Conservation (phyloP, 92 coral and sea anemone species). For the Pocillopora grandis region DNA sequence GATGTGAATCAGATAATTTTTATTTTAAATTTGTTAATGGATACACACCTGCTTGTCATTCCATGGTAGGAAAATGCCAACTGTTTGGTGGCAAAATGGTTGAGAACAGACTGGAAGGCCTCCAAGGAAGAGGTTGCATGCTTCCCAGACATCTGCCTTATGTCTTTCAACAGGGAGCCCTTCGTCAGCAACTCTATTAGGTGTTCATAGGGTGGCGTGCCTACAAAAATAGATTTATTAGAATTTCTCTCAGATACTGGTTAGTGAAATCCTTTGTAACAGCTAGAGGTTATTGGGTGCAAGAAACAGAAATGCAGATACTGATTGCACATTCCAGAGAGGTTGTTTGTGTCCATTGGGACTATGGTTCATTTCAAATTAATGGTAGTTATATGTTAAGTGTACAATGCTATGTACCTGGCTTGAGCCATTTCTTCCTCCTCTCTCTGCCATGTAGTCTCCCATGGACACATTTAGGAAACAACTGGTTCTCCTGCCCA, state of each 20-base stretch:
- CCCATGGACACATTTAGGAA: constrained; percentile 23
- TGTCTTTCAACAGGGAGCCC: not conserved
- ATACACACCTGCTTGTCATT: constrained; percentile 30
- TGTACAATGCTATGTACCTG: too few relatives aligned
- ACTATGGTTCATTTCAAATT: too few relatives aligned
- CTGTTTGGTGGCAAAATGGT: constrained; percentile 30
- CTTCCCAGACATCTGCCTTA: not conserved
- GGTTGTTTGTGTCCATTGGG: too few relatives aligned
- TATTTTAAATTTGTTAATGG: too few relatives aligned
- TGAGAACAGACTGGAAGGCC: constrained; percentile 19
- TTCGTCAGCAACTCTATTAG: not conserved
- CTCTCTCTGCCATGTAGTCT: constrained; percentile 36
- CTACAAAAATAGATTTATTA: too few relatives aligned
- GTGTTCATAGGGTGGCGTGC: not conserved
- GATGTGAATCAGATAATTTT: too few relatives aligned
- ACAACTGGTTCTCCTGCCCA: constrained; percentile 14
- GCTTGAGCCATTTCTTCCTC: constrained; percentile 33
- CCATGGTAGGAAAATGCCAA: constrained; percentile 25
- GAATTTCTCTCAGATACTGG: too few relatives aligned
- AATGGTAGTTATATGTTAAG: too few relatives aligned
- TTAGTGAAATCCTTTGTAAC: too few relatives aligned
- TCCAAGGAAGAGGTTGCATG: constrained; percentile 12
- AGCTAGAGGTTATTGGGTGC: too few relatives aligned
- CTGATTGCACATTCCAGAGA: too few relatives aligned
- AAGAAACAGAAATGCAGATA: too few relatives aligned